Conservation (phyloP, 2,888 invertebrate genomes). For the Mantis religiosa region DNA sequence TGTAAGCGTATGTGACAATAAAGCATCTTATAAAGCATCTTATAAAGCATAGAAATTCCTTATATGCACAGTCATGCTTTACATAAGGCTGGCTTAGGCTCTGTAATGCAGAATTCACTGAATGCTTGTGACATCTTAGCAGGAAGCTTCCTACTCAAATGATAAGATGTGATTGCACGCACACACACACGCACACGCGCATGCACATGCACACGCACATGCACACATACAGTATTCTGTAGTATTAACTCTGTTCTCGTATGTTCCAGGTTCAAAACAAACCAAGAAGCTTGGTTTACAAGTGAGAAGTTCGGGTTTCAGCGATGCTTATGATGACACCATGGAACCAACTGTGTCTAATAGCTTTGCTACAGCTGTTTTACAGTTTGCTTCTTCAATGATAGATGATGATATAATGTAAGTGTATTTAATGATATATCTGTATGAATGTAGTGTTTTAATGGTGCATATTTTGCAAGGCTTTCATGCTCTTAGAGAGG, state of each 20-base stretch:
- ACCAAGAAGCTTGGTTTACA: conserved; percentile 27
- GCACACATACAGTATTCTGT: background rate
- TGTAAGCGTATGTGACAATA: no score
- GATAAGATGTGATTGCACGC: no score
- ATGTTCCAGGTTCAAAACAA: conserved; percentile 31
- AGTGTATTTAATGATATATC: background rate
- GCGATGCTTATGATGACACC: conserved; percentile 48
- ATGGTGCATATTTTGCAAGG: background rate
- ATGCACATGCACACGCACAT: no score
- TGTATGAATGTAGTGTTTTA: background rate
- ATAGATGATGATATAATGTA: conserved; percentile 44
- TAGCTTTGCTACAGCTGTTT: conserved; percentile 70
- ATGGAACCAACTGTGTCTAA: conserved; percentile 65
- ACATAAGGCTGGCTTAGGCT: no score
- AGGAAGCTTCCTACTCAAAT: no score
- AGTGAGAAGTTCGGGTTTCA: conserved; percentile 28
- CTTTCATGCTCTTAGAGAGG: no score
- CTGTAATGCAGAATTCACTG: no score
- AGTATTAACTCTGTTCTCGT: background rate
- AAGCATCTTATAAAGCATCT: no score
- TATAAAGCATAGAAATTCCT: no score
- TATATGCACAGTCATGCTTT: no score
- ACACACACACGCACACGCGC: no score
- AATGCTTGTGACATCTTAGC: no score
- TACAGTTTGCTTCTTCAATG: conserved; percentile 66